These are phyloP conservation scores for Montipora capricornis DNA, from an alignment of 64 coral and sea anemone species.

Conservation along the genomic window DNA sequence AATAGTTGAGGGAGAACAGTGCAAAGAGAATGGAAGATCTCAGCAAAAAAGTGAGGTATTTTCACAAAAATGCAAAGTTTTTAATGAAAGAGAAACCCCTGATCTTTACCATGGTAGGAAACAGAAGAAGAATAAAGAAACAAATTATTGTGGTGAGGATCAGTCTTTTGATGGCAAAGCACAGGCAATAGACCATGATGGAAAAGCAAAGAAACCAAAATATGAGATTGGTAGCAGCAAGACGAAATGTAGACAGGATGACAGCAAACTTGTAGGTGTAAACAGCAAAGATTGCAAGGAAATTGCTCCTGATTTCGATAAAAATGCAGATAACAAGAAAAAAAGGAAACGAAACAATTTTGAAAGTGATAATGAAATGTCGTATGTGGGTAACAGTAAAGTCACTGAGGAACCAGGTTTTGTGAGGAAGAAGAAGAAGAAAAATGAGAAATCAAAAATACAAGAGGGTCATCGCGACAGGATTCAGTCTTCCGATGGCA, in stretches of 20 bases:
- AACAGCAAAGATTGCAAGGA: not conserved
- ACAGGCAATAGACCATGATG: not conserved
- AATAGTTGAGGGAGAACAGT: not conserved
- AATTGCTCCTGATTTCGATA: not conserved
- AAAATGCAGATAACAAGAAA: not conserved
- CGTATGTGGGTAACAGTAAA: too few species aligned
- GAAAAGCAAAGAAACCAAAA: not conserved
- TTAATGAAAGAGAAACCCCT: not conserved
- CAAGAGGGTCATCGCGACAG: not conserved
- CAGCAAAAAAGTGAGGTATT: not conserved
- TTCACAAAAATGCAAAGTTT: not conserved
- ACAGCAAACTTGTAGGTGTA: not conserved
- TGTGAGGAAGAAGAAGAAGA: not conserved
- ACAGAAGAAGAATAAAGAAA: slow-evolving; percentile 1
- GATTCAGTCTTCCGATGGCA: not conserved
- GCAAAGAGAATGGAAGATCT: not conserved
- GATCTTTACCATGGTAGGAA: not conserved
- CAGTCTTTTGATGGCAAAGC: not conserved
- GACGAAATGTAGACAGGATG: not conserved
- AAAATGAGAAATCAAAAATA: not conserved
- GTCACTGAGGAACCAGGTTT: too few species aligned
- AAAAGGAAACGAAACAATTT: slow-evolving; percentile 8
- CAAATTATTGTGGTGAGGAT: not conserved
- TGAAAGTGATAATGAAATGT: too few species aligned
- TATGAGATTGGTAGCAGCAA: too few species aligned